Base-by-base conservation (phyloP, 1,140 invertebrate species). In the Pseudomyrmex dendroicus region DNA sequence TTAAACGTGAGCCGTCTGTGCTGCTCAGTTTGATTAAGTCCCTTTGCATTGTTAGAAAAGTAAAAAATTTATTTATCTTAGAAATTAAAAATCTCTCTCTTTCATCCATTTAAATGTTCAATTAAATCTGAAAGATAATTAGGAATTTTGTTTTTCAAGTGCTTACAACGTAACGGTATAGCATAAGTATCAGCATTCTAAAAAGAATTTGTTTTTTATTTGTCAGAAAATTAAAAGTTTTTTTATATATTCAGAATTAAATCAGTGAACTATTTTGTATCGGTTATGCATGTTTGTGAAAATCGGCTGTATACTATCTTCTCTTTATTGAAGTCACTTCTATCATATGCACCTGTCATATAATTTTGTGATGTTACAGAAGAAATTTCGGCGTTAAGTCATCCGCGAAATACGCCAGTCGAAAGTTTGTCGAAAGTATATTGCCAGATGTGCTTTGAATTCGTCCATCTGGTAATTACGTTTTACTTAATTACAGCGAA, bases 401-500 rank as follows among this genome's bases (percentile, higher is more conserved):
- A 76, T 54, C 61, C 25, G 61, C 22, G 62, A 52, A 64, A 13
- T 64, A 64, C n/a, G 46, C 46, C 50, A 44, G n/a, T 62, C 20
- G 8, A 76, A 76, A 50, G 9, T 74, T 73, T 63, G 22, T 25
- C 7, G 13, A 76, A 54, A 20, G 48, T 48, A 12, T 54, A 10
- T 50, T 68, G 50, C n/a, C 10, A 64, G 46, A 17, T 17, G 10
- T 44, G n/a, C 61, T 76, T 76, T 54, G 10, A 76, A 44, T 12
- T 44, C 12, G 25, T 64, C 48, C 2, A 44, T 66, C 8, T n/a
- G n/a, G 4, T 54, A 76, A 66, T 66, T 52, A 20, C 10, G 1
- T 25, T 54, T 54, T 44, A 76, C 64, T 52, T 76, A 76, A 54
- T 66, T 76, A 64, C 35, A 35, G 13, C 17, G 12, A 7, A 35